phyloP scores from a whole-genome alignment of 1,140 invertebrate species.

The Tyrophagus putrescentiae region DNA sequence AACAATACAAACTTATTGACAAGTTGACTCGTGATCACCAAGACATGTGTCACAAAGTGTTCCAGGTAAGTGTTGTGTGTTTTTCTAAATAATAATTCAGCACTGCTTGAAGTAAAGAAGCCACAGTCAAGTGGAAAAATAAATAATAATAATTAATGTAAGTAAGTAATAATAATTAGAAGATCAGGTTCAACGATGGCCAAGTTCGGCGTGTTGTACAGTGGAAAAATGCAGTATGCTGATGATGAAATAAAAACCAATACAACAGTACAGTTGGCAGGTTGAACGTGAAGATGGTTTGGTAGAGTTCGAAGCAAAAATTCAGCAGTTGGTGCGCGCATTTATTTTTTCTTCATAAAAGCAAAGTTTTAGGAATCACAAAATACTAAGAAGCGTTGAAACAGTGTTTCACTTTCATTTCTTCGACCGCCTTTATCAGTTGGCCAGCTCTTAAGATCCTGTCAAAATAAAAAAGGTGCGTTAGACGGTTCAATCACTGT shows the following conservation, averaged over 20 bases:
- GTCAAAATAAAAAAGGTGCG: constrained; percentile 27
- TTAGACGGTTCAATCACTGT: background rate
- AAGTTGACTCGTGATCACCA: background rate
- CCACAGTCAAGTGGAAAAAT: constrained; percentile 1
- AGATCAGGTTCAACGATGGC: background rate
- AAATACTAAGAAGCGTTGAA: constrained; percentile 10
- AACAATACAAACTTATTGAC: constrained; percentile 4
- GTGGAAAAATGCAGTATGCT: background rate
- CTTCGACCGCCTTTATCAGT: constrained; percentile 72
- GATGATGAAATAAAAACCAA: background rate
- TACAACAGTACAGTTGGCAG: constrained; percentile 7
- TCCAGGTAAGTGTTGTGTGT: too few relatives aligned
- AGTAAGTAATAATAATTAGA: background rate
- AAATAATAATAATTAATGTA: background rate
- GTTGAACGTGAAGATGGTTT: background rate
- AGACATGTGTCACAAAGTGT: background rate
- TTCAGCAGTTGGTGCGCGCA: background rate
- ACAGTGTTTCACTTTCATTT: constrained; percentile 60
- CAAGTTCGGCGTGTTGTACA: background rate
- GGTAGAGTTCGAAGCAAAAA: background rate
- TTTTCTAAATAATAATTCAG: too few relatives aligned
- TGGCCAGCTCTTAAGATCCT: constrained; percentile 78
- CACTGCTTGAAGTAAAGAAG: too few relatives aligned
- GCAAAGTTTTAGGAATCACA: background rate
- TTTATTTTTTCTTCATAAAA: background rate